Evolutionary conservation across 2,888 invertebrate genomes (phyloP).

Genomic region (Catocala fraxini): DNA sequence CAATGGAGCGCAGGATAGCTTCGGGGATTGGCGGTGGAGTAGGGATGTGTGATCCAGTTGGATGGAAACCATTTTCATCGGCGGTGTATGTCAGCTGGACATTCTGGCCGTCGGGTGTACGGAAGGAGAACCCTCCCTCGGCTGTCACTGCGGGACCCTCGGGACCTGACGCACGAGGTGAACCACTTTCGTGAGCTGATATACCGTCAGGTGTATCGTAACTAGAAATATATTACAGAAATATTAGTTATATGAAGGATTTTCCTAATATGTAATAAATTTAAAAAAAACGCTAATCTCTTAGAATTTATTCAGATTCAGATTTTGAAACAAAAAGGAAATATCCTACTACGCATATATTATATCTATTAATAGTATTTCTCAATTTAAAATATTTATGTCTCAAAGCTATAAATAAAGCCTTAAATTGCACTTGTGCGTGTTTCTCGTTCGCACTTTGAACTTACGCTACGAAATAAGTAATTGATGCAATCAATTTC

Average conservation of each 20-base stretch:
- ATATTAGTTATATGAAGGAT: background rate
- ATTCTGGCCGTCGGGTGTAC: slow-evolving; percentile 89
- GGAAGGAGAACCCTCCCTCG: slow-evolving; percentile 90
- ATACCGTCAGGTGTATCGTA: slow-evolving; percentile 91
- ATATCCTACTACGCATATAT: too few species aligned
- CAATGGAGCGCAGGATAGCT: slow-evolving; percentile 84
- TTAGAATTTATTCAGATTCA: too few species aligned
- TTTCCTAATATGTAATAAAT: too few species aligned
- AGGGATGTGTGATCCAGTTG: slow-evolving; percentile 88
- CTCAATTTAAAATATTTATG: too few species aligned
- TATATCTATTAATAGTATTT: too few species aligned
- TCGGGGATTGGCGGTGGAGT: slow-evolving; percentile 89
- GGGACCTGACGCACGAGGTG: slow-evolving; percentile 86
- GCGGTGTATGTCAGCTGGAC: slow-evolving; percentile 90
- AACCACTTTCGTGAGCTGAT: slow-evolving; percentile 87
- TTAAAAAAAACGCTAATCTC: too few species aligned
- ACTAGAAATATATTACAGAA: slow-evolving; percentile 60
- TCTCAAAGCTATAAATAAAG: too few species aligned
- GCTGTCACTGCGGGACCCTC: slow-evolving; percentile 87
- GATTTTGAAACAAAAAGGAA: too few species aligned
- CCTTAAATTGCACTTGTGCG: background rate
- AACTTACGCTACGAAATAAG: slow-evolving; percentile 73
- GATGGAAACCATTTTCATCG: slow-evolving; percentile 91
- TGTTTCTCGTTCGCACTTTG: slow-evolving; percentile 51
- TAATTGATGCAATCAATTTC: slow-evolving; percentile 60